A percentile compares a stretch with the other conserved stretches of the same genome.
These are phyloP conservation scores for Lottia gigantea DNA, from an alignment of 2,888 invertebrate species.

Conservation along the genomic window DNA sequence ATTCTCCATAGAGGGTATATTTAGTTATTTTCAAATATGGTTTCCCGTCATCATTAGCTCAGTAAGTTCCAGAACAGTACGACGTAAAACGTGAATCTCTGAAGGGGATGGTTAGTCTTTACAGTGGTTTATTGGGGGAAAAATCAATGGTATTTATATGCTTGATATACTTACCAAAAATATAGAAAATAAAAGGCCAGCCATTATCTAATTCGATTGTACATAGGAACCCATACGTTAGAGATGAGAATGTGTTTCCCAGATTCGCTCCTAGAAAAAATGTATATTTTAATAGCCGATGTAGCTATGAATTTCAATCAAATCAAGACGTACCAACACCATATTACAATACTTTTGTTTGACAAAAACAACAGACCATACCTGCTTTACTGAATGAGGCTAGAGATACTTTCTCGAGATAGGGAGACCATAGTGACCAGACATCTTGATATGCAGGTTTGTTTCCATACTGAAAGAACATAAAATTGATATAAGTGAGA, in stretches of 20 bases:
- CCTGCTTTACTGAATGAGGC: constrained; percentile 14
- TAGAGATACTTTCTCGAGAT: constrained; percentile 8
- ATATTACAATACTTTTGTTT: too few species aligned
- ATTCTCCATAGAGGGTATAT: too few species aligned
- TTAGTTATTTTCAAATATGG: too few species aligned
- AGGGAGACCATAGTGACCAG: constrained; percentile 16
- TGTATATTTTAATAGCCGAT: too few species aligned
- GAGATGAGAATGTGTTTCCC: background rate
- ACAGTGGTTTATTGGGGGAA: too few species aligned
- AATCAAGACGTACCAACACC: too few species aligned
- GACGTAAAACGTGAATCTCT: too few species aligned
- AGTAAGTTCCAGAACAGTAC: too few species aligned
- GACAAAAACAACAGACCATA: background rate
- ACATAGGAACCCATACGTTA: constrained; percentile 14
- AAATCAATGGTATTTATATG: too few species aligned
- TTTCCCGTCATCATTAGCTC: too few species aligned
- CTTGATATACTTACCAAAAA: constrained; percentile 13
- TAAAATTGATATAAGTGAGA: background rate
- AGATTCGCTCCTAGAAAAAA: constrained; percentile 16
- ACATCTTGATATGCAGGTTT: constrained; percentile 5
- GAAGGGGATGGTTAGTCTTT: too few species aligned
- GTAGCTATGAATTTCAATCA: too few species aligned
- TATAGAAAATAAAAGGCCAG: constrained; percentile 23
- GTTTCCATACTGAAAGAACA: background rate
- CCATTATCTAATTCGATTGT: constrained; percentile 18